Evolutionary conservation across 2,113 vertebrate genomes (phyloP).

Genomic region (Anoplopoma fimbria): DNA sequence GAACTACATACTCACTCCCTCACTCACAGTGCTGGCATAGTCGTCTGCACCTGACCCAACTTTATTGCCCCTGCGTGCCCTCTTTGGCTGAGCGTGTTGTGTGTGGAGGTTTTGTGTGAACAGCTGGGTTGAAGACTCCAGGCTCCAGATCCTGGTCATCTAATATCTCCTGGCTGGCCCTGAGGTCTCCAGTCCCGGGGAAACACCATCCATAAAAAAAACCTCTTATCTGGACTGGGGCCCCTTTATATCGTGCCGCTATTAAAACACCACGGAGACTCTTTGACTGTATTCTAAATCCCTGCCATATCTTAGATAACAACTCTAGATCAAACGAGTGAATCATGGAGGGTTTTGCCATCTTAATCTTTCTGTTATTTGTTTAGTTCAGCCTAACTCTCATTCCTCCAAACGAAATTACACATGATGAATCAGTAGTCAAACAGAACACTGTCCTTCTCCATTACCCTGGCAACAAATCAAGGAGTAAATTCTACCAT

Average conservation of each 20-base stretch:
- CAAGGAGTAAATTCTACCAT: slow-evolving; percentile 17
- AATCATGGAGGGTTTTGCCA: slow-evolving; percentile 22
- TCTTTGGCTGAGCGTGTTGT: slow-evolving; percentile 60
- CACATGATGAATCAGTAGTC: slow-evolving; percentile 41
- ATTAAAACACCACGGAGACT: slow-evolving; percentile 75
- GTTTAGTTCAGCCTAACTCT: slow-evolving; percentile 22
- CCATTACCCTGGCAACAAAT: slow-evolving; percentile 36
- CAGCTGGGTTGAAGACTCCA: slow-evolving; percentile 77
- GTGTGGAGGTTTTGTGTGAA: slow-evolving; percentile 81
- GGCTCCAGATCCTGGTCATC: slow-evolving; percentile 70
- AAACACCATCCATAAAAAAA: slow-evolving; percentile 78
- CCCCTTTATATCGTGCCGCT: slow-evolving; percentile 68
- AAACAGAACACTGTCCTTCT: slow-evolving; percentile 34
- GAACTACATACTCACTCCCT: slow-evolving; percentile 16
- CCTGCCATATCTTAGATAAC: slow-evolving; percentile 58
- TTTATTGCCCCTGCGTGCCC: slow-evolving; percentile 78
- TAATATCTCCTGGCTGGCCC: slow-evolving; percentile 75
- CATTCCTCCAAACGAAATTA: slow-evolving; percentile 52
- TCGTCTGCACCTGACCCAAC: slow-evolving; percentile 76
- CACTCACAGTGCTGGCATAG: slow-evolving; percentile 60
- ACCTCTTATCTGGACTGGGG: slow-evolving; percentile 73
- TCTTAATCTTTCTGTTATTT: slow-evolving; percentile 43
- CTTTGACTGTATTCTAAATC: slow-evolving; percentile 67
- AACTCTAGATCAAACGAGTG: slow-evolving; percentile 47
- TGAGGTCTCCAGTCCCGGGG: slow-evolving; percentile 64